A percentile compares a stretch with the other conserved stretches of the same genome.
These are phyloP conservation scores for Orthosia gracilis DNA, from an alignment of 2,888 invertebrate genomes.

Conservation along the genomic window DNA sequence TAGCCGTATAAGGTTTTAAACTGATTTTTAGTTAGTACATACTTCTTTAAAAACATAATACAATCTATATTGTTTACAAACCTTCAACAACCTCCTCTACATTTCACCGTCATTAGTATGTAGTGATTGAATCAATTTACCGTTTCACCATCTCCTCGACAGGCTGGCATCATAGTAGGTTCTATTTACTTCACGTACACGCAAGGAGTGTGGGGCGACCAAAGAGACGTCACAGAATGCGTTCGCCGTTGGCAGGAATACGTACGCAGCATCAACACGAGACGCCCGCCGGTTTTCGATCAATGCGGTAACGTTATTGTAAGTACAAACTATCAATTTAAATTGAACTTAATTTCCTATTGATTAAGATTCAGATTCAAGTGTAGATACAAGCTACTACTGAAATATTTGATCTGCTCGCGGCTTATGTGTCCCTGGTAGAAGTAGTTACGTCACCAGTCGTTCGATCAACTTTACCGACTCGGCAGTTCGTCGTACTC, in stretches of 20 bases:
- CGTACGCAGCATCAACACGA: constrained; percentile 83
- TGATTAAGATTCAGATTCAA: constrained; percentile 5
- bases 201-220: constrained; percentile 89
- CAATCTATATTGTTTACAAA: neutral
- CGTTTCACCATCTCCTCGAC: constrained; percentile 64
- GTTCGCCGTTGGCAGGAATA: constrained; percentile 86
- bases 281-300: constrained; percentile 85
- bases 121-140: constrained; percentile 68
- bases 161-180: constrained; percentile 88
- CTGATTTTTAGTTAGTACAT: too few relatives aligned
- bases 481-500: neutral
- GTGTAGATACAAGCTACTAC: constrained; percentile 7
- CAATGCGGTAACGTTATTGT: constrained; percentile 85
- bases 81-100: constrained; percentile 74
- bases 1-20: too few relatives aligned
- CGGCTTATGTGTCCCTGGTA: constrained; percentile 78
- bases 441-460: constrained; percentile 85
- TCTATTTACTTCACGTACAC: constrained; percentile 86
- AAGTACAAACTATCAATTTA: constrained; percentile 65
- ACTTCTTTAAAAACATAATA: neutral
- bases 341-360: neutral
- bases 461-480: constrained; percentile 59
- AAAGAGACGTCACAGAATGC: constrained; percentile 86
- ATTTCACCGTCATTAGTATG: constrained; percentile 81
- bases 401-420: constrained; percentile 66